phyloP scores from a whole-genome alignment of 2,888 invertebrate species.

The Labia minor region DNA sequence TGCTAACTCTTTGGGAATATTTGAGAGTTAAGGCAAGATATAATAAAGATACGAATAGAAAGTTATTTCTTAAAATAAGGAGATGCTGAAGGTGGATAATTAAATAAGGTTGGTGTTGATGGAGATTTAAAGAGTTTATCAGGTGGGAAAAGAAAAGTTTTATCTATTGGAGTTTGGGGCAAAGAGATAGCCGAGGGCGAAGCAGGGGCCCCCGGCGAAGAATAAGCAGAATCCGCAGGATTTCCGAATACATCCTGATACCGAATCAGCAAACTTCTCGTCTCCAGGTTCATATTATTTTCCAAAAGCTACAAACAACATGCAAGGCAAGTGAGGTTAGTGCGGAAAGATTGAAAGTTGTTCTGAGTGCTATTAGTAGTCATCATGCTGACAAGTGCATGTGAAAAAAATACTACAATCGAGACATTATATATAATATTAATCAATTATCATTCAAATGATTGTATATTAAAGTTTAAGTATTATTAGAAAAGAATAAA shows the following conservation, averaged over 20 bases:
- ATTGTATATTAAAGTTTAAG: no score
- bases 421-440: no score
- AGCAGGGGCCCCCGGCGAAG: slow-evolving; percentile 8
- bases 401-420: neutral
- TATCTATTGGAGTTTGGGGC: neutral
- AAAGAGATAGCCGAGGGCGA: slow-evolving; percentile 2
- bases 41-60: no score
- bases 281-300: neutral
- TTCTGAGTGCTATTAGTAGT: neutral
- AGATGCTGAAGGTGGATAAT: neutral
- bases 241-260: neutral
- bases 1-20: no score
- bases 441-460: no score
- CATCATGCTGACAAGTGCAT: neutral
- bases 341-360: neutral
- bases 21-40: no score
- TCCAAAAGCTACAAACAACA: slow-evolving; percentile 3
- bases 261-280: neutral
- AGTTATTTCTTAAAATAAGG: neutral
- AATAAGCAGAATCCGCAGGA: neutral
- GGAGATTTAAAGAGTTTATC: neutral
- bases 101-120: neutral
- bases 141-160: neutral
- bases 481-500: no score
- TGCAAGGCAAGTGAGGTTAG: neutral